phyloP scores from a whole-genome alignment of 1,140 invertebrate species.

The Drosophila ironensis region DNA sequence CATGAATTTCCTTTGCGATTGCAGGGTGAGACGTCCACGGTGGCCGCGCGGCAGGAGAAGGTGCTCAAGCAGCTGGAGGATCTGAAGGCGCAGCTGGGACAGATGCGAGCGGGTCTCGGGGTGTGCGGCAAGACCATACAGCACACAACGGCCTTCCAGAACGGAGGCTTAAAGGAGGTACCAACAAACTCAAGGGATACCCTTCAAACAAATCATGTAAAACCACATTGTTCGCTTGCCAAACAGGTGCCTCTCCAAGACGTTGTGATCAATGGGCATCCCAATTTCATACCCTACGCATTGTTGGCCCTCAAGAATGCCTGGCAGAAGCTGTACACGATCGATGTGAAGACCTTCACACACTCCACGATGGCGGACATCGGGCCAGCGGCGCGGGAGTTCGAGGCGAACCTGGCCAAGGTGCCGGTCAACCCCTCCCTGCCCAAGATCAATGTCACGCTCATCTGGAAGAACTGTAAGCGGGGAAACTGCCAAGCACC shows the following conservation, averaged over 20 bases:
- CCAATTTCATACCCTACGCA: conserved; percentile 81
- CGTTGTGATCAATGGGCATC: conserved; percentile 79
- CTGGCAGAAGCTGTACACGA: conserved; percentile 67
- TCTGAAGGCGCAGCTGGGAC: conserved; percentile 60
- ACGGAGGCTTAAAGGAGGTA: conserved; percentile 72
- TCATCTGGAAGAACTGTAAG: conserved; percentile 81
- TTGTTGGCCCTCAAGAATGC: conserved; percentile 76
- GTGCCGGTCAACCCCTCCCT: conserved; percentile 37
- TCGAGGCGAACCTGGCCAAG: conserved; percentile 65
- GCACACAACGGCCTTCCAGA: conserved; percentile 50
- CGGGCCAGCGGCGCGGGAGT: conserved; percentile 62
- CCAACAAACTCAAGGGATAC: too few species aligned
- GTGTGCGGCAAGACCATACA: conserved; percentile 66
- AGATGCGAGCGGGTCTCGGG: conserved; percentile 62
- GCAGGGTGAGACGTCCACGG: conserved; percentile 43
- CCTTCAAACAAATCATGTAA: too few species aligned
- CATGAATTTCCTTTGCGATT: conserved; percentile 17
- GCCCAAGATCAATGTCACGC: conserved; percentile 71
- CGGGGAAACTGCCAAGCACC: neutral
- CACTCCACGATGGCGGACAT: conserved; percentile 80
- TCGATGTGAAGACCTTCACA: conserved; percentile 76
- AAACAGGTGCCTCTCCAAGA: conserved; percentile 77
- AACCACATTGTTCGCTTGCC: too few species aligned
- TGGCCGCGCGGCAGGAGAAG: conserved; percentile 63
- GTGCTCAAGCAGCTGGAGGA: conserved; percentile 73